A percentile compares a stretch with the other conserved stretches of the same genome.
These are phyloP conservation scores for Rhynchotus rufescens DNA, from an alignment of 2,797 vertebrate species.

Conservation along the genomic window DNA sequence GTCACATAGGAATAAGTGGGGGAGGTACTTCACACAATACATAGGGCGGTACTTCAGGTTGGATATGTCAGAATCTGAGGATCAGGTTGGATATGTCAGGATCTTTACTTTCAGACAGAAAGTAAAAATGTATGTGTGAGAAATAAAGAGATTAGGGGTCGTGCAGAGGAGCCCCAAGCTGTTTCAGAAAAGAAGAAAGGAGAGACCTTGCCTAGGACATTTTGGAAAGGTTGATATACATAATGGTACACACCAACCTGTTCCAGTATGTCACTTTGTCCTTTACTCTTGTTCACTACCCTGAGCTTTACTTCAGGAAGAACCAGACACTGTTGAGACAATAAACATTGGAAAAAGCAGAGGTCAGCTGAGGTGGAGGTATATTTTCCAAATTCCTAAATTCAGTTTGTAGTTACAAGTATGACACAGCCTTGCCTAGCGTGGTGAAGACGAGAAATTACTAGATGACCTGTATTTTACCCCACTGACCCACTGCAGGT, in stretches of 20 bases:
- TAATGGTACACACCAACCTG: no score
- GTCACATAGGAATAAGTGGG: neutral
- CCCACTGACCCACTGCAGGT: neutral
- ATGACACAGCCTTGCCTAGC: neutral
- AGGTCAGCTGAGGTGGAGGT: neutral
- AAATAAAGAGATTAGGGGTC: neutral
- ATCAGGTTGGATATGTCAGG: neutral
- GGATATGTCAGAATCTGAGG: no score
- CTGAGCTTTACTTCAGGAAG: neutral
- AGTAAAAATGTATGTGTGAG: neutral
- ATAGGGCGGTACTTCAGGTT: no score
- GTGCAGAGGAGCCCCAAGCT: neutral
- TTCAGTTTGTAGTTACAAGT: neutral
- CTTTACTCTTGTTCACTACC: neutral
- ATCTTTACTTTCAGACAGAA: neutral
- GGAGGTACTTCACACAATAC: neutral
- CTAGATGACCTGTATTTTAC: neutral
- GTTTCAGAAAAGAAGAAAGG: neutral
- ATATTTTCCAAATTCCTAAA: neutral
- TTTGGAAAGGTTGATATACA: neutral
- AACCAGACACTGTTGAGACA: neutral
- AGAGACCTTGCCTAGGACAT: neutral
- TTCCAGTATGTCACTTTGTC: neutral
- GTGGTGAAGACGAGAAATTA: no score
- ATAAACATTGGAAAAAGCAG: neutral